Evolutionary conservation across 2,797 vertebrate genomes (phyloP), one percentile per base, ranked within the genome.

Genomic region (Catharus ustulatus): DNA sequence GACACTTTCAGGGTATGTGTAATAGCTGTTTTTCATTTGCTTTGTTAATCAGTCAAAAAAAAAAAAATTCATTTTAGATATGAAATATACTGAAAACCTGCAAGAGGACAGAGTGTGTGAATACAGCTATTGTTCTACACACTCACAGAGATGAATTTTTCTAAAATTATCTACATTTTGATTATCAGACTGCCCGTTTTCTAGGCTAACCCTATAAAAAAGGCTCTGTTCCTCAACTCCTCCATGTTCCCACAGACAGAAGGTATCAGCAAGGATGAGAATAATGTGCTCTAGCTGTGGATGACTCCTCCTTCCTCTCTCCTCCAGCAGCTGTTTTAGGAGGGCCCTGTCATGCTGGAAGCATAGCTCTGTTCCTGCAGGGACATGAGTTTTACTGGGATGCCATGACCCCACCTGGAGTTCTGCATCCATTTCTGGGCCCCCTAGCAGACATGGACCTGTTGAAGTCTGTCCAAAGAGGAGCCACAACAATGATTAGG

Each of bases 351-450:
- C 27, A 73, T 4, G 3, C 27, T 24, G 55, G 23, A 85, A 63
- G 38, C 0, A 0, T 1, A 40, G n/a, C 51, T 59, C 67, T 22
- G 0, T 24, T 82, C 59, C 59, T 3, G 0, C 22, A 85, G 18
- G n/a, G 15, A 54, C 0, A 0, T 17, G 67, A 76, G 30, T 51
- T 82, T 58, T 45, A n/a, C n/a, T 29, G n/a, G 49, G 43, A 46
- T 2, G 1, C 13, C 36, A 42, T 27, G 26, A 69, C 15, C 38
- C 15, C 68, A 62, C 2, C 15, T 45, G 32, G 15, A 88, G 6
- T 48, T 40, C 27, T 51, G 32, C 16, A 68, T 14, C 8, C 32
- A 68, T 22, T 42, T 76, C 59, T 58, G 64, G 38, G 23, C 15
- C 21, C 17, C 52, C 23, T 36, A 57, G 16, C 4, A 40, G 86